Evolutionary conservation across 2,797 vertebrate species (phyloP).

Genomic region (Oreochromis grahami): DNA sequence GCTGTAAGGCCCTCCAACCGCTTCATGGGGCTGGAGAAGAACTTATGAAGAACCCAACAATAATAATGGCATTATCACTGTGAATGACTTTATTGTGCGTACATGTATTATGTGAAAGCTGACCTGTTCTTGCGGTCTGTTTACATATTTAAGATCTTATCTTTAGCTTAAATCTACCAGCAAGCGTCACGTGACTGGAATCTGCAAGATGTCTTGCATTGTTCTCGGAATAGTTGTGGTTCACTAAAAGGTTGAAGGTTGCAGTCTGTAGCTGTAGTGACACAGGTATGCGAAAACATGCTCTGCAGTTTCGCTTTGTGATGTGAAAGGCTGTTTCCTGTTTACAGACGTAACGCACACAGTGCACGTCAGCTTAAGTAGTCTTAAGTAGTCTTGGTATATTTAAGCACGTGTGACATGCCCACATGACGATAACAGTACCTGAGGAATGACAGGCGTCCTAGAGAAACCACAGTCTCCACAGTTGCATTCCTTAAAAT

Average conservation of each 20-base stretch:
- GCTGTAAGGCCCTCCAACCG: not conserved
- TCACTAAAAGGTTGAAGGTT: not conserved
- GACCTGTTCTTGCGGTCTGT: not conserved
- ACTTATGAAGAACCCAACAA: not conserved
- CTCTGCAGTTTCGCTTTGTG: not conserved
- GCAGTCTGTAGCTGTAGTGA: not conserved
- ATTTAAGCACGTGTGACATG: not conserved
- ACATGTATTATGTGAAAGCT: not conserved
- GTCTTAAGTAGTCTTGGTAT: not conserved
- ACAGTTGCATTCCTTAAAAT: not conserved
- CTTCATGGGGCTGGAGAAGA: not conserved
- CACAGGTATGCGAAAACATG: not conserved
- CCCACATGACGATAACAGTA: not conserved
- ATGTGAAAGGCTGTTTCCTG: not conserved
- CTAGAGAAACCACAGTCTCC: not conserved
- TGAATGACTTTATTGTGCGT: not conserved
- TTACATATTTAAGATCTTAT: not conserved
- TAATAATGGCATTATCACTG: not conserved
- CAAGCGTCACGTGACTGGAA: not conserved
- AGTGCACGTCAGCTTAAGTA: not conserved
- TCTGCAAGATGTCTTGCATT: not conserved
- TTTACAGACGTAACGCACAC: not conserved
- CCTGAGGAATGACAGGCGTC: not conserved
- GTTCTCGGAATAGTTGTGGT: not conserved
- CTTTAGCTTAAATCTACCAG: not conserved